These are phyloP conservation scores for Itoplectis maculator DNA, from an alignment of 2,888 invertebrate genomes.

Conservation along the genomic window DNA sequence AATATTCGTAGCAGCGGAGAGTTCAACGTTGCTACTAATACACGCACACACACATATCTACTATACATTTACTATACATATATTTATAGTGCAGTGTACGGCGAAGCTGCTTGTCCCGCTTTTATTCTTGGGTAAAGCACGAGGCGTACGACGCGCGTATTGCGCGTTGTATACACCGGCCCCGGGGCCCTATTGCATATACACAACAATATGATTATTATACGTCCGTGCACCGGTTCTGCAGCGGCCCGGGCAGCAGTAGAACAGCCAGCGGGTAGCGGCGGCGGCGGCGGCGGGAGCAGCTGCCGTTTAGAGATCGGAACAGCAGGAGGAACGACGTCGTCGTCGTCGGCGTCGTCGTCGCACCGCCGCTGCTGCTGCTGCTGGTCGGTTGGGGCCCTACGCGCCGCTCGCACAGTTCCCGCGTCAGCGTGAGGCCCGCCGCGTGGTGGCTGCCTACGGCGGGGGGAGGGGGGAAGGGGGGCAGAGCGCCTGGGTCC, in stretches of 20 bases:
- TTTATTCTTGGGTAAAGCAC: conserved; percentile 58
- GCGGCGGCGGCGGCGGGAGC: too few relatives aligned
- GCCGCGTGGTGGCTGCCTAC: too few relatives aligned
- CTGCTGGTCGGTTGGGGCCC: conserved; percentile 65
- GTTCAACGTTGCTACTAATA: neutral
- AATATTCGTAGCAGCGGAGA: conserved; percentile 21
- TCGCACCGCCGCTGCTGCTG: too few relatives aligned
- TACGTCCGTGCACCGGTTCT: conserved; percentile 75
- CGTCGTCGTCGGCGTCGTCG: conserved; percentile 49
- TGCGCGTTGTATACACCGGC: neutral
- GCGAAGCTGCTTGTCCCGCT: conserved; percentile 47
- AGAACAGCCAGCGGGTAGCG: conserved; percentile 61
- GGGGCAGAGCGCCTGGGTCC: conserved; percentile 48
- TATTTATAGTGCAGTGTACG: conserved; percentile 19
- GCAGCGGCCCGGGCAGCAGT: conserved; percentile 56
- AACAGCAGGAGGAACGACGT: conserved; percentile 66
- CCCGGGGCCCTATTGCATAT: conserved; percentile 65
- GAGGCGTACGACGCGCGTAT: conserved; percentile 14
- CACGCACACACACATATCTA: neutral
- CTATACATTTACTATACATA: neutral
- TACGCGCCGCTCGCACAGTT: neutral
- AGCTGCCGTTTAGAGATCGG: conserved; percentile 71
- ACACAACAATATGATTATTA: conserved; percentile 80
- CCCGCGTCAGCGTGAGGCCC: conserved; percentile 32
- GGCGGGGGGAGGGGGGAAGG: too few relatives aligned